These are phyloP conservation scores for Galagoides demidoff DNA, from an alignment of 2,797 vertebrate genomes.

Conservation along the genomic window DNA sequence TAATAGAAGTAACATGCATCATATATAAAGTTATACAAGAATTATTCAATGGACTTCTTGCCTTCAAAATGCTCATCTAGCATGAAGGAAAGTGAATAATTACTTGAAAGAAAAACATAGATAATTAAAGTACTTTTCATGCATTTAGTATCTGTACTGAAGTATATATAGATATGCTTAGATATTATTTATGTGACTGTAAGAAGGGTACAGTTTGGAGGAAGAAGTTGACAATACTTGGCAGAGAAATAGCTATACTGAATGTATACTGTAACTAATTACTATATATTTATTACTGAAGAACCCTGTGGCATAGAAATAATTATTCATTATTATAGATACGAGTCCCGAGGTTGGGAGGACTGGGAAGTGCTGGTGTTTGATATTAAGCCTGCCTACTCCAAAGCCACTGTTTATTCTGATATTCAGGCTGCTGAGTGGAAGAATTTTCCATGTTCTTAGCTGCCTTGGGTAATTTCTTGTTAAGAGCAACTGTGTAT, in stretches of 20 bases:
- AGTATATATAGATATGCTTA: background rate
- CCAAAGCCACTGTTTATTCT: background rate
- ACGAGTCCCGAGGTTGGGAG: background rate
- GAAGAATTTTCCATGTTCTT: background rate
- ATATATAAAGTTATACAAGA: background rate
- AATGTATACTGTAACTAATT: background rate
- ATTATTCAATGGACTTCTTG: constrained; percentile 11
- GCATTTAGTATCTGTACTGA: background rate
- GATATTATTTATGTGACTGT: background rate
- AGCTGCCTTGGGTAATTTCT: background rate
- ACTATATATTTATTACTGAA: constrained; percentile 7
- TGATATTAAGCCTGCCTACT: background rate
- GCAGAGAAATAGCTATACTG: constrained; percentile 3
- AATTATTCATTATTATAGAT: background rate
- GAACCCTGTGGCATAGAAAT: background rate
- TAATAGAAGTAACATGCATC: background rate
- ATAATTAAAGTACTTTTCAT: constrained; percentile 15
- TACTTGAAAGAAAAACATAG: constrained; percentile 29
- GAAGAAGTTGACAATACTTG: background rate
- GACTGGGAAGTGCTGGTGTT: background rate
- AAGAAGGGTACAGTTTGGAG: background rate
- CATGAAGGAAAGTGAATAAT: background rate
- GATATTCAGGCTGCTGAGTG: background rate
- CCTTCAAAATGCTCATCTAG: constrained; percentile 26
- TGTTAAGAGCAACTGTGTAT: background rate